Evolutionary conservation across 2,797 vertebrate genomes (phyloP).

Genomic region (Danio albolineatus): DNA sequence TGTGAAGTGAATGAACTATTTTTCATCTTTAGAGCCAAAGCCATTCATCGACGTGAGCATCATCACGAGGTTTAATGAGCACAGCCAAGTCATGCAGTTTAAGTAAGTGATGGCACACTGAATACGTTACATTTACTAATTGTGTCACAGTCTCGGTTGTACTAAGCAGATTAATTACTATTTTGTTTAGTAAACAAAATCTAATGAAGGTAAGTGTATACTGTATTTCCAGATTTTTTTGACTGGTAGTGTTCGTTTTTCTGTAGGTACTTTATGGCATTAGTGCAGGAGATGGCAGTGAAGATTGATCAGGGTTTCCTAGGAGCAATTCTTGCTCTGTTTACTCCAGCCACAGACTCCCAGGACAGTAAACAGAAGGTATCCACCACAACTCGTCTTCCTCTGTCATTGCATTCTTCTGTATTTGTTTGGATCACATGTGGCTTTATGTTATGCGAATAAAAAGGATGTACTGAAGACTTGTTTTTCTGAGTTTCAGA

Average conservation of each 20-base stretch:
- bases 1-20: not conserved
- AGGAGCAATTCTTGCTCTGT: conserved; percentile 83
- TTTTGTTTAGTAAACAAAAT: not conserved
- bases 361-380: conserved; percentile 85
- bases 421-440: not conserved
- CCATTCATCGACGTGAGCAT: conserved; percentile 94
- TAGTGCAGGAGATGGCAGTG: conserved; percentile 98
- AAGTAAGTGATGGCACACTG: conserved; percentile 83
- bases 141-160: conserved; percentile 5
- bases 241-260: not conserved
- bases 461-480: not conserved
- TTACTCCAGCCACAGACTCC: conserved; percentile 81
- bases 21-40: conserved; percentile 86
- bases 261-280: conserved; percentile 95
- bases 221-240: too few species aligned
- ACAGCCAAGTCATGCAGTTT: conserved; percentile 94
- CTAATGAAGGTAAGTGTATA: too few species aligned
- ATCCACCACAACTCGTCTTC: conserved; percentile 29
- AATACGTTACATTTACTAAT: not conserved
- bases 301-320: conserved; percentile 96
- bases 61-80: conserved; percentile 95
- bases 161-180: not conserved
- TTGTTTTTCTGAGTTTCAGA: conserved; percentile 67
- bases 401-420: not conserved
- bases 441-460: conserved; percentile 1